Conservation (phyloP, 1,140 invertebrate genomes). For the Prorops nasuta region DNA sequence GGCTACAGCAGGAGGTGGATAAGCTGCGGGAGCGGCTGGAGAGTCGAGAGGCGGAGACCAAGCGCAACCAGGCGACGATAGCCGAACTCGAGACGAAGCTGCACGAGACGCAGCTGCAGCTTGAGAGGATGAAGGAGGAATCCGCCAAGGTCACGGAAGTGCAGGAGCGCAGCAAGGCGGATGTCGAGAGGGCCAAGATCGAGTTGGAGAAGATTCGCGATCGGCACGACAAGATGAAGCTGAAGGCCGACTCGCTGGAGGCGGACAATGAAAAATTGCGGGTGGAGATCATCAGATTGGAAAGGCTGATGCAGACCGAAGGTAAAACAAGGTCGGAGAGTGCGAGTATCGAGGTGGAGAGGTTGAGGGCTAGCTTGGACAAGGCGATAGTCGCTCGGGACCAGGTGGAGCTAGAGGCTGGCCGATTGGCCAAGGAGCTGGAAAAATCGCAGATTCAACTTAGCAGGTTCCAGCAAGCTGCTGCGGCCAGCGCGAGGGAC, state of each 20-base stretch:
- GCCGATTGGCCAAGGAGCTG: slow-evolving; percentile 79
- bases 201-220: slow-evolving; percentile 84
- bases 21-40: slow-evolving; percentile 75
- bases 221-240: slow-evolving; percentile 77
- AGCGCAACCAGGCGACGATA: slow-evolving; percentile 64
- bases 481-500: slow-evolving; percentile 76
- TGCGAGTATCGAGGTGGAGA: slow-evolving; percentile 72
- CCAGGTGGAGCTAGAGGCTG: slow-evolving; percentile 80
- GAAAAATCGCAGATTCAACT: slow-evolving; percentile 82
- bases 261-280: slow-evolving; percentile 74
- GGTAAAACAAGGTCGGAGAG: slow-evolving; percentile 55
- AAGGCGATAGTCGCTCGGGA: slow-evolving; percentile 77
- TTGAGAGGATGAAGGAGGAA: slow-evolving; percentile 76
- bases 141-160: slow-evolving; percentile 68
- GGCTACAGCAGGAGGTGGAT: slow-evolving; percentile 65
- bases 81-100: slow-evolving; percentile 74
- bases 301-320: slow-evolving; percentile 63
- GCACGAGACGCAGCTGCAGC: slow-evolving; percentile 75
- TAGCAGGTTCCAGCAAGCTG: slow-evolving; percentile 76
- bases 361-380: slow-evolving; percentile 80
- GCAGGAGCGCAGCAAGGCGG: slow-evolving; percentile 75
- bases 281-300: slow-evolving; percentile 67
- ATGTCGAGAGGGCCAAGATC: slow-evolving; percentile 77
- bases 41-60: slow-evolving; percentile 70
- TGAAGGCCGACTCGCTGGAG: slow-evolving; percentile 66